These are phyloP conservation scores for Lasiommata megera DNA, from an alignment of 2,888 invertebrate genomes.

Conservation along the genomic window DNA sequence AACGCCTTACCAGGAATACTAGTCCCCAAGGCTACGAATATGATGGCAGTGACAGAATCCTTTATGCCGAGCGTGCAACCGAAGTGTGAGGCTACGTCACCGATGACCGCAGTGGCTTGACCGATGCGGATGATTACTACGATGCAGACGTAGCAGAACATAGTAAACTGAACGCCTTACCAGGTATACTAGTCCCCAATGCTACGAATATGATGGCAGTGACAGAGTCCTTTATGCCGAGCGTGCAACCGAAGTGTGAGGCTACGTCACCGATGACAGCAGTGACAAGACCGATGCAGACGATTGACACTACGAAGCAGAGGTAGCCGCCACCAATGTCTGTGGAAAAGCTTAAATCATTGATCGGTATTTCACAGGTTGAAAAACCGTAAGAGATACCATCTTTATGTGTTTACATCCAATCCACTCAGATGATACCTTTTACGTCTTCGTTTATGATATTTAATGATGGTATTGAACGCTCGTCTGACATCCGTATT, in stretches of 20 bases:
- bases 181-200: conserved; percentile 98
- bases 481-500: too few species aligned
- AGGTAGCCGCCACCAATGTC: conserved; percentile 97
- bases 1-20: conserved; percentile 93
- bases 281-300: conserved; percentile 96
- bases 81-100: conserved; percentile 98
- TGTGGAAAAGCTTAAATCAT: conserved; percentile 53
- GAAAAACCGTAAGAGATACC: too few species aligned
- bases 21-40: conserved; percentile 98
- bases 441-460: too few species aligned
- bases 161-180: conserved; percentile 67
- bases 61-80: conserved; percentile 98
- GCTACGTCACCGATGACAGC: conserved; percentile 98
- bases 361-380: too few species aligned
- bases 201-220: conserved; percentile 99
- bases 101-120: conserved; percentile 96
- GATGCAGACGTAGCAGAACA: conserved; percentile 92
- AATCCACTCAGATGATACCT: too few species aligned
- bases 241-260: conserved; percentile 97
- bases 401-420: too few species aligned
- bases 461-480: too few species aligned
- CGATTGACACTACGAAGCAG: conserved; percentile 95
- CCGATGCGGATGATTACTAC: conserved; percentile 85
- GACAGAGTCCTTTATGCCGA: conserved; percentile 97
- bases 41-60: conserved; percentile 98